Evolutionary conservation across 2,888 invertebrate species (phyloP).

Genomic region (Pseudeuparius sepicola): DNA sequence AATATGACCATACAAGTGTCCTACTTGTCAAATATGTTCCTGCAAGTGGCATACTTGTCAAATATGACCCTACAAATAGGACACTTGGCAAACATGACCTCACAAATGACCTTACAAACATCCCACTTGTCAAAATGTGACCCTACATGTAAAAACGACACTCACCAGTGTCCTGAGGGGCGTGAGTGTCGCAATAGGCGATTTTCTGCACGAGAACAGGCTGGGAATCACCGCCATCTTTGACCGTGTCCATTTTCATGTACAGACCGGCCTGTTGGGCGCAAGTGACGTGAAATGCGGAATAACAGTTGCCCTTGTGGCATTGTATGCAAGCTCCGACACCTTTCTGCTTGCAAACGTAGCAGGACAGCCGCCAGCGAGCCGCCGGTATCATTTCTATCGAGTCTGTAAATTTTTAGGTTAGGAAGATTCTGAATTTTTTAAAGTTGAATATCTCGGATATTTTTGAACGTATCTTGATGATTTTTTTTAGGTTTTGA

Average conservation of each 20-base stretch:
- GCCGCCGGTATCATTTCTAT: slow-evolving; percentile 93
- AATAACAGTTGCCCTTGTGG: slow-evolving; percentile 91
- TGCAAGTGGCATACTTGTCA: too few species aligned
- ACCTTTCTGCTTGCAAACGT: slow-evolving; percentile 88
- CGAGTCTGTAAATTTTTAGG: slow-evolving; percentile 69
- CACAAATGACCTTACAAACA: too few species aligned
- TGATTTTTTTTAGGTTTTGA: too few species aligned
- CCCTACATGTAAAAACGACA: too few species aligned
- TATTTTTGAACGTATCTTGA: too few species aligned
- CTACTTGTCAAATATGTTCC: too few species aligned
- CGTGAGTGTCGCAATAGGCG: slow-evolving; percentile 92
- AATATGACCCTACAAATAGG: too few species aligned
- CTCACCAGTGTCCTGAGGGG: slow-evolving; percentile 53
- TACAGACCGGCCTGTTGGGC: slow-evolving; percentile 91
- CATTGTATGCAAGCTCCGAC: slow-evolving; percentile 98
- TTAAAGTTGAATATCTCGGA: too few species aligned
- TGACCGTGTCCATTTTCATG: slow-evolving; percentile 94
- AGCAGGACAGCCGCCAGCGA: slow-evolving; percentile 92
- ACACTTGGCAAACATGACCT: too few species aligned
- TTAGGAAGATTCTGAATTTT: too few species aligned
- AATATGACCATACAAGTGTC: too few species aligned
- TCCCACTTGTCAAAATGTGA: too few species aligned
- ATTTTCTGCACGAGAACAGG: slow-evolving; percentile 87
- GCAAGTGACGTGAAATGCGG: slow-evolving; percentile 98
- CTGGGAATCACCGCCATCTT: slow-evolving; percentile 43